Evolutionary conservation across 2,113 vertebrate species (phyloP), one percentile per base, ranked within the genome.

Genomic region (Rostratula benghalensis): DNA sequence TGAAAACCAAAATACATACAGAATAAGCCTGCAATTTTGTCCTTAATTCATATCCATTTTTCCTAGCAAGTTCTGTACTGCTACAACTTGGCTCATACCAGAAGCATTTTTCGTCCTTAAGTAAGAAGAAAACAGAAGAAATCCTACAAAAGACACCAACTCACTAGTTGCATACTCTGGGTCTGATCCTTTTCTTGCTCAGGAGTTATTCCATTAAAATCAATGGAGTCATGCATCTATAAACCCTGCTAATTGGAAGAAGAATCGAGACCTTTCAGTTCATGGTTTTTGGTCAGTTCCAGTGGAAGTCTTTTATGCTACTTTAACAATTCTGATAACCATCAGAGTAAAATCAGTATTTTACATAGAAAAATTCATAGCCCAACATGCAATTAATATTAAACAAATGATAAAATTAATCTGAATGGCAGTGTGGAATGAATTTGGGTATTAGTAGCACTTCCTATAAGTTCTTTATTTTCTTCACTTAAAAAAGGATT

Each of bases 141-240:
- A 54, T 93, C 41, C 71, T 91, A 48, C 48, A 33, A 71, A 83
- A 30, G 43, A 59, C 56, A 71, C 18, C 27, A 73, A 13, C 65
- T 80, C 57, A 69, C 20, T 74, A 56, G 39, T 43, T 73, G 41
- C 6, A n/a, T 68, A 60, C 59, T 92, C 71, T 88, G 64, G 17
- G 9, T 57, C 57, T 83, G 67, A 84, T 87, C 60, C 13, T 94
- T 91, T 84, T 65, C 75, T 93, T 85, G 11, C 24, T 92, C 67
- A 51, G 65, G 61, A 92, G 53, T 77, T 95, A 92, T 76, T 77
- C 85, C 71, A 77, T 84, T 91, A 96, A 95, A 95, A 96, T 95
- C 82, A 96, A 81, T 63, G 87, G 74, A 95, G 39, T 57, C 70
- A 83, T 35, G 46, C 23, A 53, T 57, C 75, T 89, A 35, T 51